These are phyloP conservation scores for Drosophila macrospina DNA, from an alignment of 2,888 invertebrate genomes.

Conservation along the genomic window DNA sequence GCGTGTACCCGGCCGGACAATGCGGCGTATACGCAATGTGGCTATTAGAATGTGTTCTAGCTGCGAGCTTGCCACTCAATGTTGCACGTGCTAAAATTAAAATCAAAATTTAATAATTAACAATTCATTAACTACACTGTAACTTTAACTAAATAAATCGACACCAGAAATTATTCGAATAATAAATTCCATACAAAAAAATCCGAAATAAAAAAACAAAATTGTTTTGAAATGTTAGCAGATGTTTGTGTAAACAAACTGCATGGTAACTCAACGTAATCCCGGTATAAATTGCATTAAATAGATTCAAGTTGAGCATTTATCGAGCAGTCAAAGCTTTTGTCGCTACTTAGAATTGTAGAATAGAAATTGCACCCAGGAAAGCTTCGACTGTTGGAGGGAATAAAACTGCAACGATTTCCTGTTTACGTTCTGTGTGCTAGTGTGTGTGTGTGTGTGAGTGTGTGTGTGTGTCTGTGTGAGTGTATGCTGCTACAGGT, in stretches of 20 bases:
- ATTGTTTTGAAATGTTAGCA: too few relatives aligned
- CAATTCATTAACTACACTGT: too few relatives aligned
- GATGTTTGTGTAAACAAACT: too few relatives aligned
- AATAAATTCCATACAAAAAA: too few relatives aligned
- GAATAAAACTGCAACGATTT: constrained; percentile 29
- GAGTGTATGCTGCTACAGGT: constrained; percentile 40
- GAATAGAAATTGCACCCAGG: constrained; percentile 13
- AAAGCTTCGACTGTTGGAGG: constrained; percentile 38
- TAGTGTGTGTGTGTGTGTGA: neutral
- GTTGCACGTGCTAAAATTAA: constrained; percentile 35
- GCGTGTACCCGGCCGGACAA: constrained; percentile 40
- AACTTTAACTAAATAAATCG: too few relatives aligned
- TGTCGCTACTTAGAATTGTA: constrained; percentile 16
- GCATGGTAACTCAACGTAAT: too few relatives aligned
- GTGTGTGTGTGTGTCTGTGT: constrained; percentile 6
- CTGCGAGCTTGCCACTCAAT: neutral
- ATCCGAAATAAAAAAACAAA: too few relatives aligned
- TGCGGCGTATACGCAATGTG: constrained; percentile 67
- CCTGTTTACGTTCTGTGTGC: constrained; percentile 20
- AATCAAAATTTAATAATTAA: neutral
- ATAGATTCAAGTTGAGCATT: constrained; percentile 6
- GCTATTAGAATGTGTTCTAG: constrained; percentile 6
- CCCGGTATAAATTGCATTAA: too few relatives aligned
- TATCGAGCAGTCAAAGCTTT: constrained; percentile 31
- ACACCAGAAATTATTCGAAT: too few relatives aligned